Evolutionary conservation across 2,888 invertebrate species (phyloP), one percentile per base, ranked within the genome.

Genomic region (Candidula unifasciata): DNA sequence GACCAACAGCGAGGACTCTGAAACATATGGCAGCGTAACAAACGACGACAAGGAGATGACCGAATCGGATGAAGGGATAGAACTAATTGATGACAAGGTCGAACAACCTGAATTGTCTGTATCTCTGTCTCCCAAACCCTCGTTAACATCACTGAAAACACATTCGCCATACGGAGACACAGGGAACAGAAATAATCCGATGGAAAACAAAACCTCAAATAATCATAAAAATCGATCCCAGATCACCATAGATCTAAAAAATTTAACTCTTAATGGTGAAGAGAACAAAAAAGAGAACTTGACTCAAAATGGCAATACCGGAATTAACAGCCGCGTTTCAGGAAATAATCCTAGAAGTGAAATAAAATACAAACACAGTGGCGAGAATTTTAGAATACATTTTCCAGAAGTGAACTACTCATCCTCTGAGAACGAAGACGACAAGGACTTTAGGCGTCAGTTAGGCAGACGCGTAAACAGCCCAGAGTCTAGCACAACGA

Each of bases 61-160:
- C 13, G 83, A 83, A 35, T 83, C 83, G 2, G 83, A 83, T 33
- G 83, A 83, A 57, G 83, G 83, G 0, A 83, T 83, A 30, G 83
- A 74, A 24, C 27, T 83, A 30, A 78, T 69, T 6, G 83, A 83
- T n/a, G 83, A 83, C 30, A 78, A 83, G 16, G 16, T 77, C n/a
- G 13, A 69, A 2, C 78, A 52, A 21, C 21, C 27, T 16, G 30
- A 57, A 16, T n/a, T 83, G 21, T 33, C 21, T 18, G 33, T 57
- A 33, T 54, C 78, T 24, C 30, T 66, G 24, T 35, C 69, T 0
- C 30, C 78, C 18, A 68, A 57, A 54, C 54, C 78, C 18, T 54
- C 83, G 0, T 6, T 60, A 6, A 35, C 78, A 13, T 69, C 54
- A 5, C 35, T 83, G n/a, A 83, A 78, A 27, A 83, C 78, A n/a